Evolutionary conservation across 1,140 invertebrate genomes (phyloP), one percentile per base, ranked within the genome.

Genomic region (Trachymyrmex septentrionalis): DNA sequence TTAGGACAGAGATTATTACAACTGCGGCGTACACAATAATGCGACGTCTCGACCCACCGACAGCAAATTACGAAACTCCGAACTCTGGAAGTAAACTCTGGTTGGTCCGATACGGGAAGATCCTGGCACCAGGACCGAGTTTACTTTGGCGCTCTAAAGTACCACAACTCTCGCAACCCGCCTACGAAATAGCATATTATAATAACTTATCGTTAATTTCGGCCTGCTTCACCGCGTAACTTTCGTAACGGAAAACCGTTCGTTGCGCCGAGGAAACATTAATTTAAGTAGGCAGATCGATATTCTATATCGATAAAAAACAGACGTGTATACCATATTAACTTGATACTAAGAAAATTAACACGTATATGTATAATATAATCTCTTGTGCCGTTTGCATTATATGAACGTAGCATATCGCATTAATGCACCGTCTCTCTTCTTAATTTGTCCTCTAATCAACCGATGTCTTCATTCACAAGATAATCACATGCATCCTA

Each of bases 131-230:
- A 72, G 55, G 67, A 48, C 55, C 27, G 80, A 84, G 80, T 84
- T 84, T 84, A 84, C 80, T 75, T 84, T 84, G 55, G 69, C 80
- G 80, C 38, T 73, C 80, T 57, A 84, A 84, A 84, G 80, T 75
- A 84, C 80, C 69, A 75, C 80, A 84, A 84, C 80, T 84, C 80
- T 59, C 80, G 53, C 80, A 84, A 24, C 38, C 55, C 69, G 80
- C 38, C 69, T 63, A 61, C 69, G 80, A 84, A 84, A 84, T 84
- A 84, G 80, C 80, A 75, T 84, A 84, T 84, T 84, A 84, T 84
- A 84, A 84, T 84, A 84, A 84, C 80, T 84, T 84, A 84, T 84
- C 80, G 80, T 84, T 84, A 84, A 84, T 84, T 84, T 84, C 38
- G 69, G 67, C 67, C 53, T 38, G 38, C 38, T 61, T 16, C 24